These are phyloP conservation scores for Drosophila leonis DNA, from an alignment of 2,888 invertebrate species.

Conservation along the genomic window DNA sequence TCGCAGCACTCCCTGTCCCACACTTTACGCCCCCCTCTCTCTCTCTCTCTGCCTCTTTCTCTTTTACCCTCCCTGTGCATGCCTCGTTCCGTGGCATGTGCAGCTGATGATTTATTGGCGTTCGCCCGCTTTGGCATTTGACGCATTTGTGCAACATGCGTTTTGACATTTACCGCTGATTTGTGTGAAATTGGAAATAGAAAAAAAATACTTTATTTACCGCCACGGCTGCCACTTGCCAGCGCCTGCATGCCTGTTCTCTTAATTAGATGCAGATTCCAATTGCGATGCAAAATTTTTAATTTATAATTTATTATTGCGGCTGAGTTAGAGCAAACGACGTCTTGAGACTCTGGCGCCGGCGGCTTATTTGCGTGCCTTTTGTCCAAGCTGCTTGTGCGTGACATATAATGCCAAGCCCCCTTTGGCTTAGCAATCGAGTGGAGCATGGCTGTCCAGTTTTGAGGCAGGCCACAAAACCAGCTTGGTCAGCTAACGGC, in stretches of 20 bases:
- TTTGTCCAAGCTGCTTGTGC: conserved; percentile 30
- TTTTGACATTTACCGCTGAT: conserved; percentile 79
- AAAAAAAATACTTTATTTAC: conserved; percentile 2
- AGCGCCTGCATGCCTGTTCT: conserved; percentile 14
- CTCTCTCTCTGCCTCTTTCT: background rate
- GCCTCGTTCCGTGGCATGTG: conserved; percentile 17
- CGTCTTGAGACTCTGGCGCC: conserved; percentile 51
- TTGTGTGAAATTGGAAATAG: conserved; percentile 74
- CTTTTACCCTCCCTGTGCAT: background rate
- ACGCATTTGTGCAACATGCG: conserved; percentile 80
- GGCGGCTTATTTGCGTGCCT: conserved; percentile 63
- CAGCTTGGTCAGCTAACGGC: conserved; percentile 61
- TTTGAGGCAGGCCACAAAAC: conserved; percentile 56
- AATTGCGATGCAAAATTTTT: conserved; percentile 38
- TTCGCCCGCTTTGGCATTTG: conserved; percentile 73
- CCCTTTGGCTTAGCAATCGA: conserved; percentile 45
- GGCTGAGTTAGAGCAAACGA: conserved; percentile 42
- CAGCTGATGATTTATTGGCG: conserved; percentile 71
- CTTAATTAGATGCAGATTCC: conserved; percentile 67
- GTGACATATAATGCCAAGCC: conserved; percentile 60
- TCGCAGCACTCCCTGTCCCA: background rate
- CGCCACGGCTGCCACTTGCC: background rate
- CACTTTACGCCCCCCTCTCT: background rate
- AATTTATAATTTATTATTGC: conserved; percentile 76
- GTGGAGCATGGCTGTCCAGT: conserved; percentile 52